These are phyloP conservation scores for Apotomis betuletana DNA, from an alignment of 2,888 invertebrate species.

Conservation along the genomic window DNA sequence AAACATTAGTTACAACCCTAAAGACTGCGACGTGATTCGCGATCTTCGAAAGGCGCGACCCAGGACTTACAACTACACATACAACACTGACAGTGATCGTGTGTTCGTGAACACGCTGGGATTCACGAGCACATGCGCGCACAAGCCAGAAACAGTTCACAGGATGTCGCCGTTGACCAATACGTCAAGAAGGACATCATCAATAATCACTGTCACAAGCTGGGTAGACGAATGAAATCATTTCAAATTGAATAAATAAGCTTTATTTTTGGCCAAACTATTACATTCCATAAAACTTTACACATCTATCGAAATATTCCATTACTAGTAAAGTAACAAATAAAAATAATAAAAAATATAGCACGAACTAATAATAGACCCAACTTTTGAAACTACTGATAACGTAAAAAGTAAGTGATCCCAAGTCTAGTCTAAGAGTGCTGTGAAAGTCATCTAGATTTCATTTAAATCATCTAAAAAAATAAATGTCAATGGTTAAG, in stretches of 20 bases:
- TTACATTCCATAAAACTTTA: constrained; percentile 76
- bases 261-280: constrained; percentile 83
- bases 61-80: no score
- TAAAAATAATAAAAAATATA: constrained; percentile 57
- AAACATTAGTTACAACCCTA: no score
- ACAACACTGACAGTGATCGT: no score
- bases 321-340: constrained; percentile 55
- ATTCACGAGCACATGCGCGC: no score
- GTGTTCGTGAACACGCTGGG: no score
- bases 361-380: constrained; percentile 46
- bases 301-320: constrained; percentile 63
- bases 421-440: constrained; percentile 21
- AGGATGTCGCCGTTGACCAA: no score
- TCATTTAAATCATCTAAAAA: constrained; percentile 20
- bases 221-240: constrained; percentile 45
- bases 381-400: constrained; percentile 30
- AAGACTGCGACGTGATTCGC: no score
- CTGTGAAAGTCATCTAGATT: constrained; percentile 17
- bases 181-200: no score
- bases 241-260: constrained; percentile 77
- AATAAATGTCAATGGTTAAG: constrained; percentile 25
- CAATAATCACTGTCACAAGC: no score
- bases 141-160: no score
- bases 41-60: no score
- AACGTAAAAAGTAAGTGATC: constrained; percentile 14